These are phyloP conservation scores for Cylloceria caligata DNA, from an alignment of 2,888 invertebrate genomes.

Conservation along the genomic window DNA sequence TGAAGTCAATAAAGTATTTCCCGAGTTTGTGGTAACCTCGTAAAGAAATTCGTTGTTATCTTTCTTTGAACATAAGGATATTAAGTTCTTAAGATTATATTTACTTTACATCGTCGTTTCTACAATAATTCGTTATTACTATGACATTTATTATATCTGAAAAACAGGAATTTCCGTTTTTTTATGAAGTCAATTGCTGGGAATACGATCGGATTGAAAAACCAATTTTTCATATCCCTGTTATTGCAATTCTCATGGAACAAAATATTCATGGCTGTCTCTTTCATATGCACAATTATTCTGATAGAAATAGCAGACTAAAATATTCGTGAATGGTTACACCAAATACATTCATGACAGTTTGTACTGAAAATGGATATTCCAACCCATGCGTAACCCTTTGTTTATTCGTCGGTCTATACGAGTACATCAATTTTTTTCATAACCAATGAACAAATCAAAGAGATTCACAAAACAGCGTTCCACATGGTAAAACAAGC, in stretches of 20 bases:
- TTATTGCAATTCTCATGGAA: background rate
- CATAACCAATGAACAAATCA: no score
- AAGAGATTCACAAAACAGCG: background rate
- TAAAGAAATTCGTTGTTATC: conserved; percentile 4
- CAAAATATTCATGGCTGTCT: background rate
- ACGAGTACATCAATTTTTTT: no score
- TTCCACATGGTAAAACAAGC: background rate
- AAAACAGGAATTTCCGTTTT: no score
- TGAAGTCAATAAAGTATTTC: conserved; percentile 33
- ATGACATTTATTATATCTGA: no score
- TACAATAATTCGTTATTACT: background rate
- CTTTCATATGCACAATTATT: background rate
- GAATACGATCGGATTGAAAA: no score
- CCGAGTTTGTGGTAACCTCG: background rate
- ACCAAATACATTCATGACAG: no score
- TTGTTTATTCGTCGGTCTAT: no score
- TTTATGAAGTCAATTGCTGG: no score
- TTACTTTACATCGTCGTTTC: conserved; percentile 7
- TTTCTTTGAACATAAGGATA: background rate
- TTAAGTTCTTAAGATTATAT: conserved; percentile 26
- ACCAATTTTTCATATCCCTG: background rate
- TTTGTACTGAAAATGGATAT: no score
- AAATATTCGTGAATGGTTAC: background rate
- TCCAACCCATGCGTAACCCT: no score
- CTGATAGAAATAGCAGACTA: background rate